Percentiles rank a stretch among this genome's conserved stretches.
Conservation (phyloP, 2,113 vertebrate genomes). For the Gobius niger region DNA sequence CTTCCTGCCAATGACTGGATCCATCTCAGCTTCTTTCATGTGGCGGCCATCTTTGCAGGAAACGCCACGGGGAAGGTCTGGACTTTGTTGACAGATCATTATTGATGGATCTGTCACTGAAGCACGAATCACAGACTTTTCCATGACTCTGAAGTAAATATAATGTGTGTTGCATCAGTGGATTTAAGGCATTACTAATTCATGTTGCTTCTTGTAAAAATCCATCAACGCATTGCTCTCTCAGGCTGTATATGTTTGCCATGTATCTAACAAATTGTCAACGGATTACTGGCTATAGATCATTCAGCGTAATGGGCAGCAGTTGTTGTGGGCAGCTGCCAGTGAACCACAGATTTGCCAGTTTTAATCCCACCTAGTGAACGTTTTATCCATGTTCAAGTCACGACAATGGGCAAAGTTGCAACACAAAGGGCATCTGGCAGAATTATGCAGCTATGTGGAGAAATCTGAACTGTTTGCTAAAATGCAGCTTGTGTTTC, state of each 20-base stretch:
- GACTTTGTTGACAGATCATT: not conserved
- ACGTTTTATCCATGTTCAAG: too few relatives aligned
- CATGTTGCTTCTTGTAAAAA: not conserved
- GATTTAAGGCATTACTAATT: not conserved
- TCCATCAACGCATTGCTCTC: not conserved
- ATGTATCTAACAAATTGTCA: too few relatives aligned
- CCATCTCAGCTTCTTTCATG: not conserved
- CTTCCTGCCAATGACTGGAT: constrained; percentile 1
- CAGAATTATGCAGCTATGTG: too few relatives aligned
- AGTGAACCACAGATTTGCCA: too few relatives aligned
- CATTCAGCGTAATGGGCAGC: too few relatives aligned
- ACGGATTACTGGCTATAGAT: too few relatives aligned
- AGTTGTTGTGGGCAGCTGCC: too few relatives aligned
- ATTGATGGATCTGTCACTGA: not conserved
- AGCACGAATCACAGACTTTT: not conserved
- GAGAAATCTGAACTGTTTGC: too few relatives aligned
- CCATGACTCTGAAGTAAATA: not conserved
- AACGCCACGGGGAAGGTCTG: not conserved
- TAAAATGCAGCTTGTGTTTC: too few relatives aligned
- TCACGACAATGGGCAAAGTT: too few relatives aligned
- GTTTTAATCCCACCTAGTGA: too few relatives aligned
- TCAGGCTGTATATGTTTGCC: not conserved
- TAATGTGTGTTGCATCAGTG: not conserved
- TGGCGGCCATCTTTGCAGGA: constrained; percentile 4
- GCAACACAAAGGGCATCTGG: too few relatives aligned